phyloP scores from a whole-genome alignment of 2,888 invertebrate species.

The Drosophila anomalipes region DNA sequence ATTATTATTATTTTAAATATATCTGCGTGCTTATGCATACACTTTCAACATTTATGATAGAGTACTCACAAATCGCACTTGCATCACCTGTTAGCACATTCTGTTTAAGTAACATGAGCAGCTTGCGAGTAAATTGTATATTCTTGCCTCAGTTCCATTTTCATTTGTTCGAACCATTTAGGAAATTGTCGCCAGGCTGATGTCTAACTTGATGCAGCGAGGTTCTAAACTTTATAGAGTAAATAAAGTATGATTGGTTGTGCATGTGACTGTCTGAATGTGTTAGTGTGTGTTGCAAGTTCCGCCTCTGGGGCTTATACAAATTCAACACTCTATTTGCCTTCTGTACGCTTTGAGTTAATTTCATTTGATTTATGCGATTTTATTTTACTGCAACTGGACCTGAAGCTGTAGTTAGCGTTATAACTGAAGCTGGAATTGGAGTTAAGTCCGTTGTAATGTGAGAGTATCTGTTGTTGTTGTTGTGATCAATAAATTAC shows the following conservation, averaged over 20 bases:
- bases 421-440: constrained; percentile 19
- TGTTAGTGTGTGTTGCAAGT: constrained; percentile 36
- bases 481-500: constrained; percentile 75
- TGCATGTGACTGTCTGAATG: constrained; percentile 11
- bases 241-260: constrained; percentile 62
- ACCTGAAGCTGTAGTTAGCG: constrained; percentile 14
- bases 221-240: constrained; percentile 61
- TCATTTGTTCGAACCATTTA: constrained; percentile 74
- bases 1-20: background rate
- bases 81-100: constrained; percentile 10
- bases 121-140: constrained; percentile 46
- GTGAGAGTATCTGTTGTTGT: constrained; percentile 46
- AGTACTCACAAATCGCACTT: constrained; percentile 7
- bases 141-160: constrained; percentile 46
- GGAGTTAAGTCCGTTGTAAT: constrained; percentile 48
- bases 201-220: constrained; percentile 33
- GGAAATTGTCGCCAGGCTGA: constrained; percentile 69
- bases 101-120: constrained; percentile 47
- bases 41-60: background rate
- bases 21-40: background rate
- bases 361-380: constrained; percentile 73
- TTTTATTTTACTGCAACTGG: constrained; percentile 12
- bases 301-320: constrained; percentile 51
- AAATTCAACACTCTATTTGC: constrained; percentile 64
- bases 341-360: constrained; percentile 56